Percentiles rank a stretch among this genome's conserved stretches.
Conservation (phyloP, 2,888 invertebrate genomes). For the Spicauda simplicius region DNA sequence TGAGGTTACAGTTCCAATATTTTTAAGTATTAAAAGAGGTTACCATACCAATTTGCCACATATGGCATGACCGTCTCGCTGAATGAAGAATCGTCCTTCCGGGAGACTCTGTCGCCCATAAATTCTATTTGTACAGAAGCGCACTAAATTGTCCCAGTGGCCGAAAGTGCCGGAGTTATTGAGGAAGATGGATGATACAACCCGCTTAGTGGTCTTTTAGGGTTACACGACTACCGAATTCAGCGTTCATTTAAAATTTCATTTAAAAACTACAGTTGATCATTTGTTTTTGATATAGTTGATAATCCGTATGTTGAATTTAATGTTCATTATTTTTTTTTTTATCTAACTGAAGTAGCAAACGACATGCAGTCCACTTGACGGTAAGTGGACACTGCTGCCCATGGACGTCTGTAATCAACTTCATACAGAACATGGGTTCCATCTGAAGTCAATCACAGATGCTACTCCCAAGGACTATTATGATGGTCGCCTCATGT, state of each 20-base stretch:
- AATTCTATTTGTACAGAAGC: slow-evolving; percentile 51
- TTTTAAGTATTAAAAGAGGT: slow-evolving; percentile 21
- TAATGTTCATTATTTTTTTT: too few species aligned
- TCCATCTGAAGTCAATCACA: too few species aligned
- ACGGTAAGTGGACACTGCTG: too few species aligned
- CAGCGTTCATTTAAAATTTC: neutral
- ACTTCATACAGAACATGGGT: too few species aligned
- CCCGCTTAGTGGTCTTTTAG: slow-evolving; percentile 21
- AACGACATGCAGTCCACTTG: too few species aligned
- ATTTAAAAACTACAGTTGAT: neutral
- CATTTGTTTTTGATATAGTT: neutral
- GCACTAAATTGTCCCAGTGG: slow-evolving; percentile 49
- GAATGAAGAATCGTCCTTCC: slow-evolving; percentile 49
- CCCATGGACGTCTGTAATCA: too few species aligned
- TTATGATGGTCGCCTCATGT: too few species aligned
- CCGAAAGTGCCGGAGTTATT: slow-evolving; percentile 45
- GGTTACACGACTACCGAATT: neutral
- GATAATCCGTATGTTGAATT: too few species aligned
- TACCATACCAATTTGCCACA: slow-evolving; percentile 40
- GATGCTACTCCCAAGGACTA: too few species aligned
- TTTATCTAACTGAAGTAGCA: too few species aligned
- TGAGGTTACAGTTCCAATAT: too few species aligned
- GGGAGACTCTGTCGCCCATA: slow-evolving; percentile 53
- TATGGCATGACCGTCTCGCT: slow-evolving; percentile 38
- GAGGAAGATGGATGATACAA: slow-evolving; percentile 40